Evolutionary conservation across 2,888 invertebrate genomes (phyloP), one percentile per base, ranked within the genome.

Genomic region (Zygothrica quintamaculata): DNA sequence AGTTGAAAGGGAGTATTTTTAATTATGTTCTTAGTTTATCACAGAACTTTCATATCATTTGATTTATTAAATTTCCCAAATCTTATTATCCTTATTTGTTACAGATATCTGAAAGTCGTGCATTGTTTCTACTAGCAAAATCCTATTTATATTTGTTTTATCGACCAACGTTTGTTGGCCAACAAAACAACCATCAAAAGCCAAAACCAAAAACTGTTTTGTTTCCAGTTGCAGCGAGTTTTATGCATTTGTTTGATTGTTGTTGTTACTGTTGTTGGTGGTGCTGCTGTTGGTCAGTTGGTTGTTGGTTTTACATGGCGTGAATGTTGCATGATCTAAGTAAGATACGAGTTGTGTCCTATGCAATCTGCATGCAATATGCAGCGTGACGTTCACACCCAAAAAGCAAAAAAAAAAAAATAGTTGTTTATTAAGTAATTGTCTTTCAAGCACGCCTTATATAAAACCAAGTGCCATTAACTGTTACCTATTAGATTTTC

Each of bases 381-480:
- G 43, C 9, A 40, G 65, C 73, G 73, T 73, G 73, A 73, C 68
- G 73, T 50, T 73, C 73, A 73, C 73, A 73, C 73, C 73, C 73
- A 61, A 33, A 53, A 44, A 58, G 37, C n/a, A n/a, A n/a, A n/a
- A n/a, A n/a, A n/a, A n/a, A n/a, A n/a, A n/a, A n/a, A n/a, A n/a
- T 40, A 12, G 52, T 60, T 60, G n/a, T 22, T 3, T 22, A 55
- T 60, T 68, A 65, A 44, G 65, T 62, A 71, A 72, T 71, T 67
- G 60, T 48, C 36, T 56, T 56, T 12, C 46, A 48, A 50, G 48
- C 55, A 59, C 18, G 37, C 13, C 48, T 50, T 68, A 44, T 56
- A 48, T 67, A 68, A 68, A 9, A n/a, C 33, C 48, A 37, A 40
- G 40, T 39, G 9, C 36, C 25, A 44, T 44, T 34, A n/a, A n/a